phyloP scores from a whole-genome alignment of 2,113 vertebrate species.

The Myodes glareolus region DNA sequence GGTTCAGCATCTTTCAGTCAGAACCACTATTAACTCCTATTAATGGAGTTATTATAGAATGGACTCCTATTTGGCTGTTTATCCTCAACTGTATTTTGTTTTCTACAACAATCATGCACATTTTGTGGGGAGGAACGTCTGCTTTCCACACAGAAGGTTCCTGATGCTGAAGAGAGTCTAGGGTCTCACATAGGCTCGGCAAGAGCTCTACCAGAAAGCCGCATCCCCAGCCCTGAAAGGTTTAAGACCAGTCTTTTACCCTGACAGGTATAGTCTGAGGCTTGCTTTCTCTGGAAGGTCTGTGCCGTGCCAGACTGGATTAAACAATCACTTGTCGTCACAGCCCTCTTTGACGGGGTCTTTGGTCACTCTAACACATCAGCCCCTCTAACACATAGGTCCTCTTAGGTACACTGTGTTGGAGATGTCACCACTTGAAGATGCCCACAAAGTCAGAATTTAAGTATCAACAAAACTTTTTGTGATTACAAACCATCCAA shows the following conservation, averaged over 20 bases:
- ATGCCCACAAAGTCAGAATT: neutral
- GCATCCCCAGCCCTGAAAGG: too few relatives aligned
- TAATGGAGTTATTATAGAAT: too few relatives aligned
- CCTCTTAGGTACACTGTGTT: neutral
- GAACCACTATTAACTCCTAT: neutral
- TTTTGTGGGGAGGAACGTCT: neutral
- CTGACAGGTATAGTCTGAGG: neutral
- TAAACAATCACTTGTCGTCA: neutral
- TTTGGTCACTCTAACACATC: neutral
- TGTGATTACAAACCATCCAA: neutral
- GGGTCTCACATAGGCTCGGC: too few relatives aligned
- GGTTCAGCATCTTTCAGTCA: neutral
- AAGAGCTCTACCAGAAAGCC: neutral
- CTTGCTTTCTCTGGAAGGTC: neutral
- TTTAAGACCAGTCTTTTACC: neutral
- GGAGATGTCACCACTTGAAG: neutral
- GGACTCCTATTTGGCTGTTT: neutral
- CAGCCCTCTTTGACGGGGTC: neutral
- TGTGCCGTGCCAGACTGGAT: neutral
- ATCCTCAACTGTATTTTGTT: slow-evolving; percentile 36
- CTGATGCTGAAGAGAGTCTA: neutral
- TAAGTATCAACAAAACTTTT: neutral
- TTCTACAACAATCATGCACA: neutral
- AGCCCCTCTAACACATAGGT: neutral
- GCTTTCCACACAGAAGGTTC: neutral